phyloP scores from a whole-genome alignment of 2,113 vertebrate genomes.

The Tonatia bakeri region DNA sequence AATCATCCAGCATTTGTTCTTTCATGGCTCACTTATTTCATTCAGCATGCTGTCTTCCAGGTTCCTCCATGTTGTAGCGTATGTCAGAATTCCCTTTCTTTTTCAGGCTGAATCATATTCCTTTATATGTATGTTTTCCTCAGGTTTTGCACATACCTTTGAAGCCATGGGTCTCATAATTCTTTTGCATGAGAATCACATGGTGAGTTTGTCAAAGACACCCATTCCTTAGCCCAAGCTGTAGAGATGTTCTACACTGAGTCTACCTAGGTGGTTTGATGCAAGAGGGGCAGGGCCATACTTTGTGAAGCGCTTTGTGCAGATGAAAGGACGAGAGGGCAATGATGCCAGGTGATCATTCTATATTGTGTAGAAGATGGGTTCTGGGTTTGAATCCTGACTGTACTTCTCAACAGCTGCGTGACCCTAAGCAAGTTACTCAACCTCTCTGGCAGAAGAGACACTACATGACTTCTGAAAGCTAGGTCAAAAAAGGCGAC shows the following conservation, averaged over 20 bases:
- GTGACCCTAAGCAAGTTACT: no score
- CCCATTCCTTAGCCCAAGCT: background rate
- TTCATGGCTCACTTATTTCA: background rate
- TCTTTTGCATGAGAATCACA: background rate
- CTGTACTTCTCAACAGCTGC: no score
- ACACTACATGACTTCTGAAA: background rate
- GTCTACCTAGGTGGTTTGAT: no score
- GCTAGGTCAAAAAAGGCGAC: background rate
- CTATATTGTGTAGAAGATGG: background rate
- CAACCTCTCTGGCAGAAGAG: background rate
- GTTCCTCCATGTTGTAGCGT: background rate
- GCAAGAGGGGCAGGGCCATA: rapidly evolving
- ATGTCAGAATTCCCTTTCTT: background rate
- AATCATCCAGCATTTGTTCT: background rate
- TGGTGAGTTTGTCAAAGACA: background rate
- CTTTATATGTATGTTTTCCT: background rate
- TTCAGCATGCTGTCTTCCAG: background rate
- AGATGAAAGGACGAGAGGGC: background rate
- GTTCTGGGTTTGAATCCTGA: background rate
- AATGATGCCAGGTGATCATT: background rate
- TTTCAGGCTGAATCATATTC: background rate
- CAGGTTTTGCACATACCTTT: background rate
- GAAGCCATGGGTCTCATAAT: background rate
- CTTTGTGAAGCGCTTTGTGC: background rate
- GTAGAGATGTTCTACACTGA: background rate